A percentile compares a stretch with the other conserved stretches of the same genome.
These are phyloP conservation scores for Dipus sagitta DNA, from an alignment of 2,797 vertebrate species.

Conservation along the genomic window DNA sequence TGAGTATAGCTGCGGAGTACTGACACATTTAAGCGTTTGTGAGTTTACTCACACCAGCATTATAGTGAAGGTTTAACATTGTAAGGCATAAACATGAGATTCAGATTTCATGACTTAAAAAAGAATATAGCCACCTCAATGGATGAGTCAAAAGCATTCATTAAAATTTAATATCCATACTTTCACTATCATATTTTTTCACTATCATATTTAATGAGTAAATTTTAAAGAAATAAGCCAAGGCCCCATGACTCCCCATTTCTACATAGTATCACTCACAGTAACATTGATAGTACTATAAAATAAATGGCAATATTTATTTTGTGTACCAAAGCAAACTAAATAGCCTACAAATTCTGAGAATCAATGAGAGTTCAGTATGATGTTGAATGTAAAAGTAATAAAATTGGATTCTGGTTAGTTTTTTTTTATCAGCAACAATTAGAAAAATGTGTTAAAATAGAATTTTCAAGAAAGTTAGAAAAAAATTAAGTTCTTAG, in stretches of 20 bases:
- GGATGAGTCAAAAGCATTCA: too few species aligned
- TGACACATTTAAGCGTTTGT: background rate
- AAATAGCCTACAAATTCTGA: background rate
- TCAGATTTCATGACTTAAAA: too few species aligned
- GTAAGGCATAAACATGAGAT: too few species aligned
- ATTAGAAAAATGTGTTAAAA: background rate
- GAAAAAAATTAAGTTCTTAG: background rate
- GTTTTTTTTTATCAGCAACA: background rate
- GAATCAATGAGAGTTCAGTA: background rate
- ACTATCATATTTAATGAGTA: background rate
- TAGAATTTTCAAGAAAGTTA: background rate
- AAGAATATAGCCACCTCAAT: too few species aligned
- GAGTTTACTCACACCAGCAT: background rate
- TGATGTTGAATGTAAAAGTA: background rate
- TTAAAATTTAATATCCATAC: background rate
- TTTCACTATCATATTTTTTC: background rate
- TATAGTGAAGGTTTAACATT: too few species aligned
- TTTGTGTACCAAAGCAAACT: background rate
- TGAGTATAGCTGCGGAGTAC: background rate
- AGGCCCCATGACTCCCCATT: background rate
- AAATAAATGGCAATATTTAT: background rate
- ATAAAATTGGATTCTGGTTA: background rate
- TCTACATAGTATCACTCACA: background rate
- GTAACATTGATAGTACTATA: background rate
- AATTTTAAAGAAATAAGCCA: constrained; percentile 14